Percentiles rank a stretch among this genome's conserved stretches.
These are phyloP conservation scores for Epistrophe eligans DNA, from an alignment of 2,888 invertebrate species.

Conservation along the genomic window DNA sequence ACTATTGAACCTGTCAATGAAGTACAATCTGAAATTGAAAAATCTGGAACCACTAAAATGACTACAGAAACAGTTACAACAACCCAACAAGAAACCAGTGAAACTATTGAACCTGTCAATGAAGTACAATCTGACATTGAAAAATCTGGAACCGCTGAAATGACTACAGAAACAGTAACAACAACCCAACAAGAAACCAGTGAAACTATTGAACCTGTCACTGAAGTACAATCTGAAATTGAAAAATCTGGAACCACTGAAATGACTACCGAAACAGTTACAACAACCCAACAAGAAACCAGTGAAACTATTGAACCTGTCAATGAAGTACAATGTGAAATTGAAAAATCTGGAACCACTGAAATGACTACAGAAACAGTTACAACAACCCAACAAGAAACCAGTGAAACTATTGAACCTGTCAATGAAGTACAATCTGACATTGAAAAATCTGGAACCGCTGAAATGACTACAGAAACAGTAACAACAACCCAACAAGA, in stretches of 20 bases:
- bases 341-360: background rate
- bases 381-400: background rate
- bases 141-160: background rate
- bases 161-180: background rate
- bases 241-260: background rate
- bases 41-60: background rate
- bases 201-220: background rate
- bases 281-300: background rate
- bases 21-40: background rate
- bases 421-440: background rate
- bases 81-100: background rate
- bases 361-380: background rate
- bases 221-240: background rate
- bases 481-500: background rate
- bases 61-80: background rate
- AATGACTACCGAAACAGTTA: background rate
- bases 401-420: background rate
- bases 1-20: background rate
- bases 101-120: background rate
- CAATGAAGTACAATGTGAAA: background rate
- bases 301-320: background rate
- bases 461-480: background rate
- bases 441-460: background rate
- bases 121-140: background rate
- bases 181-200: background rate